Base-by-base conservation (phyloP, 2,888 invertebrate species). In the Zeuzera pyrina region DNA sequence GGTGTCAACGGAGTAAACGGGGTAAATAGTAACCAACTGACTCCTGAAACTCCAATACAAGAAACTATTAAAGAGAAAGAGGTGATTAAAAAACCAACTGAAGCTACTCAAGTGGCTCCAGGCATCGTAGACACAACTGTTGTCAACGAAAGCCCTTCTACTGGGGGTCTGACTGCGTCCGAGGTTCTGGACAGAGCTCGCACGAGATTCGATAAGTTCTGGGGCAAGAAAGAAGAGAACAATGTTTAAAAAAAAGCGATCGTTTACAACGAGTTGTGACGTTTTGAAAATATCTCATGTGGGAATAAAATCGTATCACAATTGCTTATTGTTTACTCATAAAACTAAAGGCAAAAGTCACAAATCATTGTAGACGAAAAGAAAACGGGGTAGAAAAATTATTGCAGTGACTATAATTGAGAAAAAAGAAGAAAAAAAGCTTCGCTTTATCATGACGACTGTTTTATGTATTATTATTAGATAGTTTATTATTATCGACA, bases 121-220 rank as follows among this genome's bases (percentile, higher is more conserved):
- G 85, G 86, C 10, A 83, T 86, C 11, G 76, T 87, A 11, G 87
- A 87, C 44, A 87, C 76, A 1, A 77, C 78, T 12, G 76, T 84
- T 3, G 79, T 83, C 12, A 86, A 83, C 21, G 85, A 85, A 21
- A 41, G 62, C 30, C 46, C 74, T 16, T 47, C 52, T 31, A 52
- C 57, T 29, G 83, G 81, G n/a, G 84, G 86, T 2, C 78, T 88
- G 25, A 81, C 87, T 29, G 90, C 91, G 21, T 85, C 89, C 34
- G 92, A 92, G 60, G 91, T 92, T 39, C 81, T 93, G 44, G 92
- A 93, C 63, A 89, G 90, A 65, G 93, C 93, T 51, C 89, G 92
- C 50, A 91, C 89, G 67, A 89, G 92, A 51, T 93, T 93, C 63
- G 93, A 93, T 71, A 90, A 91, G 58, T 93, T 93, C 71, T 93